Conservation (phyloP, 2,888 invertebrate species). For the Cremastinae sp. region DNA sequence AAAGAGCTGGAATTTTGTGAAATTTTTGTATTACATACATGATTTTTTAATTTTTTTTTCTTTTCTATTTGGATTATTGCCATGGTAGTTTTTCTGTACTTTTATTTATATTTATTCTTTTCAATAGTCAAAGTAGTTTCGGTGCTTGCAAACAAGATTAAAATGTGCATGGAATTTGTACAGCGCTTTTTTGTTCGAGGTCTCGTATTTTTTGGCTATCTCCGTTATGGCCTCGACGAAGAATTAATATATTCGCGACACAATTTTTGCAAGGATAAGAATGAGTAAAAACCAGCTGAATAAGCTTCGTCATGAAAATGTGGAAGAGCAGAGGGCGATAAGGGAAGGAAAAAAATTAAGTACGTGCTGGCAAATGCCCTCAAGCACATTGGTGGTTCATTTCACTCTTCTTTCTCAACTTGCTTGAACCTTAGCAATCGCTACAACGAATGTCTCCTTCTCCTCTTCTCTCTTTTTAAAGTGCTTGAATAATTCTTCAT, state of each 20-base stretch:
- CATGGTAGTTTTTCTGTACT: too few relatives aligned
- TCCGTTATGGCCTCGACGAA: too few relatives aligned
- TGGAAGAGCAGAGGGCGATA: not conserved
- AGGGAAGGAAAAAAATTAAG: not conserved
- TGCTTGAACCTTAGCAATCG: not conserved
- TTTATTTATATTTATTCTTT: too few relatives aligned
- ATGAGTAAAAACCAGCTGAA: not conserved
- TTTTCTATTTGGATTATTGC: too few relatives aligned
- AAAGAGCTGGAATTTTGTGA: too few relatives aligned
- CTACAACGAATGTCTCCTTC: not conserved
- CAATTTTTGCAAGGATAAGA: constrained; percentile 10
- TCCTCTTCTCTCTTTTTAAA: constrained; percentile 2
- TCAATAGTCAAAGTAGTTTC: too few relatives aligned
- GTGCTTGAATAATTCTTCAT: constrained; percentile 52
- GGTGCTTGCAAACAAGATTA: too few relatives aligned
- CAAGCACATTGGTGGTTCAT: constrained; percentile 18
- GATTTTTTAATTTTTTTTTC: too few relatives aligned
- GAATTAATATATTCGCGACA: not conserved
- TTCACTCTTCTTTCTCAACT: not conserved
- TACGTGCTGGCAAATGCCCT: constrained; percentile 7
- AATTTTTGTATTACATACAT: too few relatives aligned
- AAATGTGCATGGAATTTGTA: too few relatives aligned
- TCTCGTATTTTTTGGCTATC: too few relatives aligned
- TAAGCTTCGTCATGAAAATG: constrained; percentile 1
- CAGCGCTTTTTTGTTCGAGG: too few relatives aligned